Evolutionary conservation across 2,113 vertebrate genomes (phyloP), one percentile per base, ranked within the genome.

Genomic region (Romanogobio albipinnatus): DNA sequence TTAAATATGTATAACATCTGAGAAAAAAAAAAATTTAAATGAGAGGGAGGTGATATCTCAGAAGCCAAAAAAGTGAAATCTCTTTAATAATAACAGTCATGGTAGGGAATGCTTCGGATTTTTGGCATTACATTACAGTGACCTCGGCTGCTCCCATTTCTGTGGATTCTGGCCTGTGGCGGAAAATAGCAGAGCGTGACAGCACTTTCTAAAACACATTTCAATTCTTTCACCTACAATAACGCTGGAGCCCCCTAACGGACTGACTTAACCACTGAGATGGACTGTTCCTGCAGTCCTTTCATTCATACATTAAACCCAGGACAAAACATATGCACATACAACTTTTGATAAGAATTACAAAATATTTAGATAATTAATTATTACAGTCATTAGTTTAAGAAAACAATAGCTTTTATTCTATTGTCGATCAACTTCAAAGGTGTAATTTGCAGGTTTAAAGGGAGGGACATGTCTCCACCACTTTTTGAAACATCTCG

Each of bases 191-290:
- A 86, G 36, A 82, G 75, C 75, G 24, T 84, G 82, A 81, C 85
- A 81, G 64, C 13, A 47, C 79, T 86, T 76, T 61, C 36, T 76
- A 36, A 71, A 56, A 77, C 84, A 87, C 61, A 71, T 91, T 89
- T 85, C 73, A 88, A 87, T 81, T 82, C 56, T 78, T 4, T 78
- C 76, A 8, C 68, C 19, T 84, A 74, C 83, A 92, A 89, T 80
- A 91, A 89, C 89, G 90, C 75, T 53, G 77, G 87, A 70, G 61
- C 82, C 56, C 19, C 39, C 75, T 79, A 66, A 62, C 61, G 45
- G 78, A 51, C 82, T 87, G 70, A 71, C 85, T 26, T 22, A 88
- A 88, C 86, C 79, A 87, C 26, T 39, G 22, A 49, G 43, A 71
- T 49, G 7, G 15, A 66, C 85, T 83, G 78, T 73, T 80, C 85